These are phyloP conservation scores for Bombus confusus DNA, from an alignment of 1,140 invertebrate species.

Conservation along the genomic window DNA sequence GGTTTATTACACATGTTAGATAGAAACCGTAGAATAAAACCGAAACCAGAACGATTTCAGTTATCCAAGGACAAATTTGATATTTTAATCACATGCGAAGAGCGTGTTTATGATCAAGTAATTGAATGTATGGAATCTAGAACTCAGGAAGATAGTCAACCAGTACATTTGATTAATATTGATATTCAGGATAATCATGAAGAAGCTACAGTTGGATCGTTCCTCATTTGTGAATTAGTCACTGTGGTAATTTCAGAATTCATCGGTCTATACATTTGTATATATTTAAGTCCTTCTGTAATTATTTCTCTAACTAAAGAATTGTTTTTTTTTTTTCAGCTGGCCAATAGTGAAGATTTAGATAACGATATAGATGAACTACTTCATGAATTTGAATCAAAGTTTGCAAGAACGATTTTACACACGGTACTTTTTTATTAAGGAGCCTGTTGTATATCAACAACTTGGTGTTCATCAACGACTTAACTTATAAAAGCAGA, in stretches of 20 bases:
- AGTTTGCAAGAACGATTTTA: constrained; percentile 92
- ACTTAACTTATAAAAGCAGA: constrained; percentile 54
- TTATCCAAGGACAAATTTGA: constrained; percentile 95
- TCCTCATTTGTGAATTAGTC: constrained; percentile 97
- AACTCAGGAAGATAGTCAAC: constrained; percentile 89
- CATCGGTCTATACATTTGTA: background rate
- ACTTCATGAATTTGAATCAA: constrained; percentile 96
- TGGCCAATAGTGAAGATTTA: constrained; percentile 95
- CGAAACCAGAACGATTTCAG: constrained; percentile 97
- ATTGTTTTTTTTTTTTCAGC: constrained; percentile 83
- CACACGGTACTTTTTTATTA: constrained; percentile 98
- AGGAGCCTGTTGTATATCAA: constrained; percentile 66
- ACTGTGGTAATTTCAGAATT: constrained; percentile 87
- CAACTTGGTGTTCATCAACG: constrained; percentile 40
- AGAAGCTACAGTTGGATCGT: constrained; percentile 99
- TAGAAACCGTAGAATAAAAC: constrained; percentile 97
- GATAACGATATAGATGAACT: constrained; percentile 99
- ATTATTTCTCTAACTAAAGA: background rate
- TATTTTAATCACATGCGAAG: constrained; percentile 98
- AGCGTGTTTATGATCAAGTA: constrained; percentile 99
- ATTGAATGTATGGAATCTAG: constrained; percentile 89
- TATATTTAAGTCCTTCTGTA: constrained; percentile 3
- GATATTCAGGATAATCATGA: constrained; percentile 99
- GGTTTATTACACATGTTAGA: constrained; percentile 99
- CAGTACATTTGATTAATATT: constrained; percentile 98